Evolutionary conservation across 1,140 invertebrate species (phyloP).

Genomic region (Fopius arisanus): DNA sequence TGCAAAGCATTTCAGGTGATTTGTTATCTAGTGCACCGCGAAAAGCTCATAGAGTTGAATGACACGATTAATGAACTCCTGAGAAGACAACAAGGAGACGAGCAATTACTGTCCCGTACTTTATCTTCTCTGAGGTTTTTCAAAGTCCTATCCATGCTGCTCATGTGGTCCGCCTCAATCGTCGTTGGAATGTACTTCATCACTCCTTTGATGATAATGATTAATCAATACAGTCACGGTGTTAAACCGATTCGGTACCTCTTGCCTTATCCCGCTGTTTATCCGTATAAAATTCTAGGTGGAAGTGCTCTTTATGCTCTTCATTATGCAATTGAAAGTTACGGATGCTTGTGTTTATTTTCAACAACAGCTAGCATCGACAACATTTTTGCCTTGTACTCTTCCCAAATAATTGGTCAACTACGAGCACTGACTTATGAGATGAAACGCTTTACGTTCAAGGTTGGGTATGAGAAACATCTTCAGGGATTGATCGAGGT

Average conservation of each 20-base stretch:
- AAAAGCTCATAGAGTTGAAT: neutral
- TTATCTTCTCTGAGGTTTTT: neutral
- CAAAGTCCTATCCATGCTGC: neutral
- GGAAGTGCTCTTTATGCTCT: neutral
- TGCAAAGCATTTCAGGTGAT: neutral
- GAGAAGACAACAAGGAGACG: neutral
- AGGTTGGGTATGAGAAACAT: neutral
- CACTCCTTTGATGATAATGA: neutral
- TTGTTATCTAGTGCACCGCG: neutral
- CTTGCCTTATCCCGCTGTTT: slow-evolving; percentile 5
- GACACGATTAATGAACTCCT: neutral
- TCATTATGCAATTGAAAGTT: neutral
- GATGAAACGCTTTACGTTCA: neutral
- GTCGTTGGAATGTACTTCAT: neutral
- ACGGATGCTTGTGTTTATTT: neutral
- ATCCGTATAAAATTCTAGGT: slow-evolving; percentile 1
- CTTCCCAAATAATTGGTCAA: neutral
- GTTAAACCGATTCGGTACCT: neutral
- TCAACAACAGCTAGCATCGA: neutral
- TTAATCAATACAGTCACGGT: neutral
- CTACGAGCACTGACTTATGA: neutral
- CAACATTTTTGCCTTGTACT: neutral
- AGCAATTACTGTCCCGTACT: neutral
- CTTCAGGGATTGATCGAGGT: neutral
- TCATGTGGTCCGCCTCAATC: neutral